phyloP scores from a whole-genome alignment of 2,888 invertebrate species.

The Tortricodes alternella region DNA sequence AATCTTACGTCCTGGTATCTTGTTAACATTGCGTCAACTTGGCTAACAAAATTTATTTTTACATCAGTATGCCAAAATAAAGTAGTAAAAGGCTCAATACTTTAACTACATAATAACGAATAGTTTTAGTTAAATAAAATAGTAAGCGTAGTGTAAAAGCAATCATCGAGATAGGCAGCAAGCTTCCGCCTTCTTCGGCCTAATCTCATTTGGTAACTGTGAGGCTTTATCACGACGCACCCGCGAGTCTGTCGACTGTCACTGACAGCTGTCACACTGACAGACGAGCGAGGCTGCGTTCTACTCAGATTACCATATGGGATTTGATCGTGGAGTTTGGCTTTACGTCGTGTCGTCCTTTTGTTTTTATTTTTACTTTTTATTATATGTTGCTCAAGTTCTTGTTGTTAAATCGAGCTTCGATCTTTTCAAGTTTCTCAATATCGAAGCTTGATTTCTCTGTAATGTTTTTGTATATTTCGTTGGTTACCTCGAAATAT shows the following conservation, averaged over 20 bases:
- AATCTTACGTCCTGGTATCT: too few relatives aligned
- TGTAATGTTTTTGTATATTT: background rate
- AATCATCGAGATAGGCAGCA: conserved; percentile 26
- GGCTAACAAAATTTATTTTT: too few relatives aligned
- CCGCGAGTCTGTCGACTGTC: conserved; percentile 44
- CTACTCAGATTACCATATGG: conserved; percentile 93
- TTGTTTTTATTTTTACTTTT: conserved; percentile 44
- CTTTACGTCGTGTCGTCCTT: conserved; percentile 77
- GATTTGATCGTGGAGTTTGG: conserved; percentile 86
- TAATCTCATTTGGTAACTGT: conserved; percentile 99
- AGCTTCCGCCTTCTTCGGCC: conserved; percentile 84
- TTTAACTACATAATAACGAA: background rate
- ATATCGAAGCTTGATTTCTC: conserved; percentile 4
- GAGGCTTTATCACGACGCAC: conserved; percentile 84
- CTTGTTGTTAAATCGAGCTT: conserved; percentile 19
- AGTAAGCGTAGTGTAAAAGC: too few relatives aligned
- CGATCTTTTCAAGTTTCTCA: background rate
- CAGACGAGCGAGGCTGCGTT: conserved; percentile 47
- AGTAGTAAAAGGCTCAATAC: too few relatives aligned
- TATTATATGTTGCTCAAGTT: conserved; percentile 31
- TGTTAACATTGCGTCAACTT: too few relatives aligned
- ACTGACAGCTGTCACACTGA: conserved; percentile 44
- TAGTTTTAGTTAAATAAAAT: background rate
- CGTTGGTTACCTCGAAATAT: background rate
- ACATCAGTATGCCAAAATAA: too few relatives aligned